Percentiles rank a stretch among this genome's conserved stretches.
Evolutionary conservation across 1,140 invertebrate genomes (phyloP).

Genomic region (Nephila pilipes): DNA sequence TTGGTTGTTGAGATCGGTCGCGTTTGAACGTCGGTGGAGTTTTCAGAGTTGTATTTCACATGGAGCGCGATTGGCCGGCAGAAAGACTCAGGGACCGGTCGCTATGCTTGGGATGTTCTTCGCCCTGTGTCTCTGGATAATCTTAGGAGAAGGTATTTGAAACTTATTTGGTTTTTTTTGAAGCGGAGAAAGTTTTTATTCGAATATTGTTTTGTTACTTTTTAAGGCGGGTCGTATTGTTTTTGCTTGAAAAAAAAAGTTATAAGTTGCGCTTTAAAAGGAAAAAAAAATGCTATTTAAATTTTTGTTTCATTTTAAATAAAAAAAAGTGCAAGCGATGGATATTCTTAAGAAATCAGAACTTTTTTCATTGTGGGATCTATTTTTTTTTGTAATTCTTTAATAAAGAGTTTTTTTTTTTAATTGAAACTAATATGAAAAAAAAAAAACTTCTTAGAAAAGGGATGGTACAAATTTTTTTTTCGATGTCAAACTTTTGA

Average conservation of each 20-base stretch:
- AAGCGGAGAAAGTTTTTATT: neutral
- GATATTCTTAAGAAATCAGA: no score
- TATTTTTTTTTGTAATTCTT: no score
- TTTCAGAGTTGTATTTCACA: conserved; percentile 67
- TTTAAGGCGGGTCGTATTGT: neutral
- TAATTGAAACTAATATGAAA: no score
- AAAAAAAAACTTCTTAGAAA: no score
- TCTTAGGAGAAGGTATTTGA: conserved; percentile 66
- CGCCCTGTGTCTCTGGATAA: conserved; percentile 60
- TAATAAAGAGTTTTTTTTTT: no score
- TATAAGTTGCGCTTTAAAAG: no score
- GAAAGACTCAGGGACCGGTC: conserved; percentile 42
- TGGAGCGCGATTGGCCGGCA: conserved; percentile 49
- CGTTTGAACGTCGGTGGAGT: conserved; percentile 15
- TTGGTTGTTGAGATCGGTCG: neutral
- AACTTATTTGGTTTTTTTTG: neutral
- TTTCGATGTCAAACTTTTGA: no score
- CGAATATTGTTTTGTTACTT: neutral
- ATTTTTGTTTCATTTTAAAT: no score
- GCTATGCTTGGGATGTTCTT: conserved; percentile 71
- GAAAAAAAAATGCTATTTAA: no score
- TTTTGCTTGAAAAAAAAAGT: neutral
- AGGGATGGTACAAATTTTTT: no score
- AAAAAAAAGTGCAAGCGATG: no score
- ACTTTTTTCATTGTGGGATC: no score